Evolutionary conservation across 2,888 invertebrate species (phyloP), one percentile per base, ranked within the genome.

Genomic region (Linyphia triangularis): DNA sequence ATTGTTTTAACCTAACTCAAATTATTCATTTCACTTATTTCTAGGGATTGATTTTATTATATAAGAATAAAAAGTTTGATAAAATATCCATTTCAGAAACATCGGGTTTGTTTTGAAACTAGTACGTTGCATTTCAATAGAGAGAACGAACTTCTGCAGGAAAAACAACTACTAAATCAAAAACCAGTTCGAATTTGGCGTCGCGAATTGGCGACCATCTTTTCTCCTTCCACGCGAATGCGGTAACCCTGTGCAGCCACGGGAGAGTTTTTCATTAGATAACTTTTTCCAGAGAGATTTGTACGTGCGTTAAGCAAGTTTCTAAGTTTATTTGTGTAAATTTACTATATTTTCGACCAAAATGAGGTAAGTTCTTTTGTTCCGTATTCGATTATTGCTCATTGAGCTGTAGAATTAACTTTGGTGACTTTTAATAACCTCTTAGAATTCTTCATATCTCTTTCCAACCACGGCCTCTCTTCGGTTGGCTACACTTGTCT

Each of bases 401-500:
- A 5, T 51, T 13, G n/a, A 51, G n/a, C n/a, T 51, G 13, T 51
- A 51, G 5, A 51, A 5, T 51, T 16, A n/a, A n/a, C 51, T 51
- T 51, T 51, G 5, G 9, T 51, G 51, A n/a, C 13, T 5, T 51
- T 51, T 51, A 51, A 51, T 51, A 16, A 51, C 16, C n/a, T 51
- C n/a, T 51, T 51, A 13, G n/a, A 51, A 51, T 51, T 51, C 51
- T 51, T 51, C 16, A 13, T 51, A 51, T 51, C 51, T 51, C 16
- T 51, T 51, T 51, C 51, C 51, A 51, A 51, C 51, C 51, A 51
- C 51, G 51, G 51, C 51, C 51, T 51, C 51, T 51, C 51, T n/a
- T 51, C 51, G 51, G 51, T 51, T 51, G 51, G 51, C 51, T 51
- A 51, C 51, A 51, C 51, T 51, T 51, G 51, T 51, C n/a, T n/a